These are phyloP conservation scores for Hydriomena furcata DNA, from an alignment of 2,888 invertebrate species.

Conservation along the genomic window DNA sequence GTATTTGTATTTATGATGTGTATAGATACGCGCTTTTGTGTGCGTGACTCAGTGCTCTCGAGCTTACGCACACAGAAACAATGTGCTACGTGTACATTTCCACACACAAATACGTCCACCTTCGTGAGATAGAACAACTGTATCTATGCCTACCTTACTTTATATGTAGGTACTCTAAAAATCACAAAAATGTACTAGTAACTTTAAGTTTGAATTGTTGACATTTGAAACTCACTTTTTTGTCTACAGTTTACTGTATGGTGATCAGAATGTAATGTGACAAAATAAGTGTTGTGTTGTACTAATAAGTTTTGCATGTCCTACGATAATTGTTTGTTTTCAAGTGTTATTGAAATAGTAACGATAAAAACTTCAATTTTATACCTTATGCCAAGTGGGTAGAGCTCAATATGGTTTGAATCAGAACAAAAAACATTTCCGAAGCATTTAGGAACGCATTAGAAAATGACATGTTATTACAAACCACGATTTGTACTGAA, in stretches of 20 bases:
- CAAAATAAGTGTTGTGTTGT: background rate
- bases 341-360: slow-evolving; percentile 4
- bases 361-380: background rate
- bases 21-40: too few relatives aligned
- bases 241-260: background rate
- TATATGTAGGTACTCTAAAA: too few relatives aligned
- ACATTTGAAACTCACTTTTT: background rate
- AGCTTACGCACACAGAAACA: too few relatives aligned
- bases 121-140: too few relatives aligned
- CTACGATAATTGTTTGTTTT: slow-evolving; percentile 9
- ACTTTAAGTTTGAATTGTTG: too few relatives aligned
- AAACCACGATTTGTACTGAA: slow-evolving; percentile 10
- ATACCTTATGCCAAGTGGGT: background rate
- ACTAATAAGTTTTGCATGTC: slow-evolving; percentile 16
- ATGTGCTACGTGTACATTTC: too few relatives aligned
- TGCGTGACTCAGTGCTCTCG: too few relatives aligned
- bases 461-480: slow-evolving; percentile 23
- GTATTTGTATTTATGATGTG: too few relatives aligned
- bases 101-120: too few relatives aligned
- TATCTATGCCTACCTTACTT: too few relatives aligned
- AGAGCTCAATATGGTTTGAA: slow-evolving; percentile 9
- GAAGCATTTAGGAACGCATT: slow-evolving; percentile 10
- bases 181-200: too few relatives aligned
- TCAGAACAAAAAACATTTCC: slow-evolving; percentile 4
- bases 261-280: too few relatives aligned